A percentile compares a stretch with the other conserved stretches of the same genome.
phyloP scores from a whole-genome alignment of 2,888 invertebrate species.

The Abrostola triplasia region DNA sequence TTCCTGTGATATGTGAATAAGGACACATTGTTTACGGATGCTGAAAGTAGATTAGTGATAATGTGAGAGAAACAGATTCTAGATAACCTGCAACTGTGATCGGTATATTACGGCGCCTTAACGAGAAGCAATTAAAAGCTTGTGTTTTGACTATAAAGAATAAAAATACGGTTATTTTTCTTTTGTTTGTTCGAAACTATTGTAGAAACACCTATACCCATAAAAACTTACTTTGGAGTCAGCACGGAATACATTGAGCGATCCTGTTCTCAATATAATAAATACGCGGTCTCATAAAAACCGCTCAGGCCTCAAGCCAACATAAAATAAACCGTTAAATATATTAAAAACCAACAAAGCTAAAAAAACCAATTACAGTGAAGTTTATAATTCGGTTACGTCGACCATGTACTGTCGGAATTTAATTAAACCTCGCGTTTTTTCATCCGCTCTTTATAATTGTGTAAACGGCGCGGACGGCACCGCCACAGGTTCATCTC shows the following conservation, averaged over 20 bases:
- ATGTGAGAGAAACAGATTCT: no score
- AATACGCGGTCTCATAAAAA: not conserved
- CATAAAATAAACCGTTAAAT: conserved; percentile 40
- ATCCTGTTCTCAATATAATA: not conserved
- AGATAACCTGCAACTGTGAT: no score
- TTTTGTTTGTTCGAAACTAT: no score
- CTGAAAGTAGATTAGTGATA: no score
- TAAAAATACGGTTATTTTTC: no score
- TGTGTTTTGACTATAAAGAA: no score
- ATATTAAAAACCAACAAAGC: conserved; percentile 64
- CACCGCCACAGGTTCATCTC: conserved; percentile 10
- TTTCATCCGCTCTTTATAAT: conserved; percentile 50
- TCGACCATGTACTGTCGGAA: conserved; percentile 40
- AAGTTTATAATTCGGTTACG: conserved; percentile 62
- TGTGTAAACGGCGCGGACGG: conserved; percentile 40
- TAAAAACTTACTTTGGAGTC: no score
- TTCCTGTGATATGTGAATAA: no score
- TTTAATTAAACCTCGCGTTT: conserved; percentile 59
- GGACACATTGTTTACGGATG: no score
- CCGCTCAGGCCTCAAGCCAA: conserved; percentile 15
- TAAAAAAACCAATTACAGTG: conserved; percentile 59
- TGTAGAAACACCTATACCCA: no score
- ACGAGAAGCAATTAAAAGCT: no score
- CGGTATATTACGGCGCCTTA: no score
- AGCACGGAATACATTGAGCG: not conserved